Evolutionary conservation across 2,113 vertebrate species (phyloP), one percentile per base, ranked within the genome.

Genomic region (Equus quagga): DNA sequence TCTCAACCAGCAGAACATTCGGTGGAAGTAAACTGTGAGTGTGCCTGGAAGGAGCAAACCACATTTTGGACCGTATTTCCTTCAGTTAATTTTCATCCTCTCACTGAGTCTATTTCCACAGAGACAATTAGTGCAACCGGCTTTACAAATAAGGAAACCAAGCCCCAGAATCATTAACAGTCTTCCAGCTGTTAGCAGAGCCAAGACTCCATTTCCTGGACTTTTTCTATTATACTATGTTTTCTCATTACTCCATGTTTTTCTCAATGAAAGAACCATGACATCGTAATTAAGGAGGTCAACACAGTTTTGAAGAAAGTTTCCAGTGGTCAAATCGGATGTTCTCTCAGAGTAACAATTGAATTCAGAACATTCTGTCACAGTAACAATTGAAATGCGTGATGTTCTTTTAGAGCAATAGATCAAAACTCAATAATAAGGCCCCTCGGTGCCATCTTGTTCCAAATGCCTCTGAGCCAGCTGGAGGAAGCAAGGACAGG

Each of bases 271-370:
- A 75, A 86, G 65, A 65, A 91, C 28, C 21, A 11, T 56, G 51
- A 15, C 67, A 54, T 28, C 24, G 23, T 62, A 75, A 83, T 69
- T 24, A 44, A 54, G 13, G 51, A 89, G 91, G 24, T 76, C 70
- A 60, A 33, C 11, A 89, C 7, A 44, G 14, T n/a, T 65, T 54
- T 56, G 10, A 70, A 65, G 58, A 76, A 85, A 92, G 58, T 41
- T 93, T 76, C 26, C 44, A 91, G 13, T 24, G 33, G 83, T 81
- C 70, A 75, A 91, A 93, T 93, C 31, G 46, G 96, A 85, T 23
- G 9, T 81, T 72, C 78, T 67, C 2, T 33, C 6, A 56, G 65
- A 67, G 6, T 58, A 91, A 80, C 17, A 64, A 79, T 0, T 62
- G 85, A 89, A 78, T 60, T 26, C 46, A 65, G 24, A 87, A n/a